Conservation (phyloP, 2,113 vertebrate genomes). For the Aldabrachelys gigantea region DNA sequence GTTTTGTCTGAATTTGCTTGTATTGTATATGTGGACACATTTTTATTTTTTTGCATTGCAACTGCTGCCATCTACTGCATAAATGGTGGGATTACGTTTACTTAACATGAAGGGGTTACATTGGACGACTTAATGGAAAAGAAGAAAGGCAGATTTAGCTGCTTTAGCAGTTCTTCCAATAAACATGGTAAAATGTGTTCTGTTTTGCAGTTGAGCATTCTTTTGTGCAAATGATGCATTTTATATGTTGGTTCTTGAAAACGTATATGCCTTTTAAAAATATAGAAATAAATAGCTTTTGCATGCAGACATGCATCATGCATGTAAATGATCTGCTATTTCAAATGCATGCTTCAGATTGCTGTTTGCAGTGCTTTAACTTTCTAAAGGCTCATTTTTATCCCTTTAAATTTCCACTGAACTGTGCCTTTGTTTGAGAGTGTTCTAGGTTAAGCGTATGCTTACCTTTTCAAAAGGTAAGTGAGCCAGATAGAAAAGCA, state of each 20-base stretch:
- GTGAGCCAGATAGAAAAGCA: slow-evolving; percentile 26
- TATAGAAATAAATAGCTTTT: background rate
- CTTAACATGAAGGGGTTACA: slow-evolving; percentile 92
- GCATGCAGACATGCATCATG: slow-evolving; percentile 50
- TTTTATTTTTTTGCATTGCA: slow-evolving; percentile 74
- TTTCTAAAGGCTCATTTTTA: slow-evolving; percentile 13
- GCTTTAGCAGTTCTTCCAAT: slow-evolving; percentile 94
- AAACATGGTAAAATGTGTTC: slow-evolving; percentile 93
- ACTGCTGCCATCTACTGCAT: slow-evolving; percentile 89
- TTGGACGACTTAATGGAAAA: slow-evolving; percentile 95
- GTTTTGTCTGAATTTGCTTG: slow-evolving; percentile 45
- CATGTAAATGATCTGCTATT: slow-evolving; percentile 60
- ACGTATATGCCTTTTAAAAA: background rate
- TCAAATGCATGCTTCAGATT: slow-evolving; percentile 64
- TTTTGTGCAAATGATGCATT: slow-evolving; percentile 48
- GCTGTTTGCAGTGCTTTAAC: slow-evolving; percentile 35
- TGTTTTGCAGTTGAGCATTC: slow-evolving; percentile 74
- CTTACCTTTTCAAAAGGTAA: slow-evolving; percentile 38
- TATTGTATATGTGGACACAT: slow-evolving; percentile 53
- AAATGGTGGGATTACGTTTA: slow-evolving; percentile 89
- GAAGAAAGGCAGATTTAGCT: slow-evolving; percentile 97
- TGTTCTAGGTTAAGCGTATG: background rate
- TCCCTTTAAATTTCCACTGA: background rate
- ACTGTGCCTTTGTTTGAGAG: background rate
- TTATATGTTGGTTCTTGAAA: slow-evolving; percentile 22